phyloP scores from a whole-genome alignment of 2,113 vertebrate genomes.

The Scomber colias region DNA sequence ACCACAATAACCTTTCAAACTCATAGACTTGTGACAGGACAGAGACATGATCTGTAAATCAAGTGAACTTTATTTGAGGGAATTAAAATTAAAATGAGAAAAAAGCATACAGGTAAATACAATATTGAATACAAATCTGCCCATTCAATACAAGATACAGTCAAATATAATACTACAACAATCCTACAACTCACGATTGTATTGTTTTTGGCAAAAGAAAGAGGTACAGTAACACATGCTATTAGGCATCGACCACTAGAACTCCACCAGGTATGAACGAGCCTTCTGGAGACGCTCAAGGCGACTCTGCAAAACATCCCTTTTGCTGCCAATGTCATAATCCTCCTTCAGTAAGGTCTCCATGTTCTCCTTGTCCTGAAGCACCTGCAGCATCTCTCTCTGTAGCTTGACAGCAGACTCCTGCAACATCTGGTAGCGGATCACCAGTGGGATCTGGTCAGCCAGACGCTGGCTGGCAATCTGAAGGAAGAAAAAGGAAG shows the following conservation, averaged over 20 bases:
- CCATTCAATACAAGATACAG: too few species aligned
- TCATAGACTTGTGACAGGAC: too few species aligned
- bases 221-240: too few species aligned
- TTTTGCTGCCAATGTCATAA: conserved; percentile 78
- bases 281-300: conserved; percentile 84
- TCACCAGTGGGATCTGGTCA: conserved; percentile 89
- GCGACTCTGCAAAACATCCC: conserved; percentile 76
- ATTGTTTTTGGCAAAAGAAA: too few species aligned
- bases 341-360: conserved; percentile 86
- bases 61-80: too few species aligned
- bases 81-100: too few species aligned
- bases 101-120: too few species aligned
- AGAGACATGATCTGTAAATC: too few species aligned
- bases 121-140: too few species aligned
- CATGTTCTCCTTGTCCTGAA: conserved; percentile 82
- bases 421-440: conserved; percentile 86
- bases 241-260: conserved; percentile 58
- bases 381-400: conserved; percentile 85
- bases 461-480: conserved; percentile 85
- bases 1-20: too few species aligned
- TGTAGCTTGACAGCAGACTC: conserved; percentile 81
- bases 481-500: conserved; percentile 74
- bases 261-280: conserved; percentile 76
- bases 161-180: too few species aligned
- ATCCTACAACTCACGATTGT: too few species aligned